phyloP scores from a whole-genome alignment of 2,113 vertebrate genomes.

The Hiodon tergisus region DNA sequence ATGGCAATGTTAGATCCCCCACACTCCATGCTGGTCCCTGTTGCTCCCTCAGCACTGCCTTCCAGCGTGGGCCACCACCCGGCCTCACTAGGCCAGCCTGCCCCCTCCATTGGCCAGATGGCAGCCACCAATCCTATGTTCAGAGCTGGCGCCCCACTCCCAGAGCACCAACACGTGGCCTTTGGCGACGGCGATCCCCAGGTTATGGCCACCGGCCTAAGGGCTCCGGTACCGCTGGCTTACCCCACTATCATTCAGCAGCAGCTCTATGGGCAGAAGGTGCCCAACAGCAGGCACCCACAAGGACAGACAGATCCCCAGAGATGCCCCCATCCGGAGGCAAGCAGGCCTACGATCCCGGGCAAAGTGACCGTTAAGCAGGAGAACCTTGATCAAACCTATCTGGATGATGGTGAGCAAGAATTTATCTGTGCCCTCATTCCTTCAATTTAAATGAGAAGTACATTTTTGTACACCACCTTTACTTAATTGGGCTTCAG shows the following conservation, averaged over 20 bases:
- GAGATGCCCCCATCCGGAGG: slow-evolving; percentile 48
- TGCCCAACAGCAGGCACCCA: slow-evolving; percentile 15
- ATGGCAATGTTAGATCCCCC: slow-evolving; percentile 59
- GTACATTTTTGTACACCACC: neutral
- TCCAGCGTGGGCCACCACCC: slow-evolving; percentile 47
- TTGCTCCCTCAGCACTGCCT: slow-evolving; percentile 58
- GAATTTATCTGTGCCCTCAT: neutral
- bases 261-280: slow-evolving; percentile 50
- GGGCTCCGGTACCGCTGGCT: slow-evolving; percentile 54
- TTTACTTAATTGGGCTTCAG: neutral
- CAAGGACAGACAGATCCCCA: slow-evolving; percentile 45
- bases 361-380: slow-evolving; percentile 79
- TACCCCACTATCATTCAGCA: slow-evolving; percentile 72
- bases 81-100: slow-evolving; percentile 56
- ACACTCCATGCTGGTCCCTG: slow-evolving; percentile 68
- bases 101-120: slow-evolving; percentile 62
- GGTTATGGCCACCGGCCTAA: slow-evolving; percentile 38
- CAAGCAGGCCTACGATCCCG: slow-evolving; percentile 61
- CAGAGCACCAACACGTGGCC: slow-evolving; percentile 73
- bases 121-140: slow-evolving; percentile 64
- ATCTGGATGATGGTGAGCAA: slow-evolving; percentile 85
- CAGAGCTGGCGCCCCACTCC: slow-evolving; percentile 56
- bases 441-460: neutral
- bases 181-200: slow-evolving; percentile 65
- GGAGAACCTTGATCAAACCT: slow-evolving; percentile 84